These are phyloP conservation scores for Athrips mouffetella DNA, from an alignment of 2,888 invertebrate genomes.

Conservation along the genomic window DNA sequence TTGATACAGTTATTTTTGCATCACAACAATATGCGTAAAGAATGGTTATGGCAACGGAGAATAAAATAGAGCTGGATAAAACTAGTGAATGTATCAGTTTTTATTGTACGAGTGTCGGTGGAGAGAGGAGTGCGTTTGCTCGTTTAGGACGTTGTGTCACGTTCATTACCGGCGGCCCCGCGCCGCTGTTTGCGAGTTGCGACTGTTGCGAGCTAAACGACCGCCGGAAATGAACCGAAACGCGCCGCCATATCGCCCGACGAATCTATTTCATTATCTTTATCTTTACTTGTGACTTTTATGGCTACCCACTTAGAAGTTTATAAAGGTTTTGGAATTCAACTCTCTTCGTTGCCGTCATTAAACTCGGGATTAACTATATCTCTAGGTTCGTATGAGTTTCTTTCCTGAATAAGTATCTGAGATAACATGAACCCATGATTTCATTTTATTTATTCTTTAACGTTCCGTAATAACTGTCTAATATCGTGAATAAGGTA, in stretches of 20 bases:
- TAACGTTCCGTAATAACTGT: too few relatives aligned
- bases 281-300: conserved; percentile 18
- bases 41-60: too few relatives aligned
- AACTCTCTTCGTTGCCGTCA: neutral
- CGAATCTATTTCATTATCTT: conserved; percentile 18
- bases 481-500: too few relatives aligned
- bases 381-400: too few relatives aligned
- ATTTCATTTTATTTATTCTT: too few relatives aligned
- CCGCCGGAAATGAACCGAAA: conserved; percentile 18
- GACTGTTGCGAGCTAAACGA: conserved; percentile 5
- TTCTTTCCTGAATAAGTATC: too few relatives aligned
- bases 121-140: neutral
- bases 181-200: conserved; percentile 9
- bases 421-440: too few relatives aligned
- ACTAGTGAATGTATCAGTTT: neutral
- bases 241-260: conserved; percentile 15
- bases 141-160: neutral
- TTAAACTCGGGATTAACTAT: conserved; percentile 4
- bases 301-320: conserved; percentile 9
- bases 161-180: neutral
- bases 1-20: too few relatives aligned
- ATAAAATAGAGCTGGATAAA: too few relatives aligned
- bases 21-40: too few relatives aligned
- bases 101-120: neutral
- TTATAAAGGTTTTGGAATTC: conserved; percentile 8